Base-by-base conservation (phyloP, 2,888 invertebrate genomes). In the Clanis bilineata region DNA sequence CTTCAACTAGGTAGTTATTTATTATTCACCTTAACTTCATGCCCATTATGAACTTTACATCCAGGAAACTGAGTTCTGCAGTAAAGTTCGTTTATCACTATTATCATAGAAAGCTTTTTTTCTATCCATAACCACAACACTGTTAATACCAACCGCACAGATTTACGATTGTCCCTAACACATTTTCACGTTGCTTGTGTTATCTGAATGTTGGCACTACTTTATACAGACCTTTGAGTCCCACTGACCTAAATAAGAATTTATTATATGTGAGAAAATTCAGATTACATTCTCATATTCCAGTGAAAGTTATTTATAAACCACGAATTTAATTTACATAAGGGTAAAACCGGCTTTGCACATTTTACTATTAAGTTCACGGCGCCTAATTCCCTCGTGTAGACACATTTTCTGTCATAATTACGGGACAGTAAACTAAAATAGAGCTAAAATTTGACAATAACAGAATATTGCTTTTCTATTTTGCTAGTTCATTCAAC, bases 231-330 rank as follows among this genome's bases (percentile, higher is more conserved):
- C 38, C 51, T 23, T 15, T 58, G 59, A 28, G 56, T 57, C 18
- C 10, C 57, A 22, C 32, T 58, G 60, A 63, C 68, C 69, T 62
- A 59, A 63, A 63, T 61, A 63, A 59, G 43, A 62, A 64, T 65
- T 67, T 65, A 66, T 67, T 55, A 58, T 61, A 47, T 57, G 61
- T 60, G 59, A 60, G 54, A 63, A 51, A 63, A 63, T 60, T 61
- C 57, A 64, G 61, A 66, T 66, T 61, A 61, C 41, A 44, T 62
- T 66, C 64, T 58, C 32, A 32, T 51, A 32, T 51, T 51, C 10
- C 18, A 9, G 32, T 51, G 32, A 10, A 28, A 32, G 32, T 51
- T 18, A 25, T 51, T 51, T 32, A 32, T 18, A 18, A 47, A 28
- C n/a, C n/a, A n/a, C n/a, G 28, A 47, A 28, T 15, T 1, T 28